phyloP scores from a whole-genome alignment of 2,113 vertebrate species.

The Phalacrocorax pelagicus region DNA sequence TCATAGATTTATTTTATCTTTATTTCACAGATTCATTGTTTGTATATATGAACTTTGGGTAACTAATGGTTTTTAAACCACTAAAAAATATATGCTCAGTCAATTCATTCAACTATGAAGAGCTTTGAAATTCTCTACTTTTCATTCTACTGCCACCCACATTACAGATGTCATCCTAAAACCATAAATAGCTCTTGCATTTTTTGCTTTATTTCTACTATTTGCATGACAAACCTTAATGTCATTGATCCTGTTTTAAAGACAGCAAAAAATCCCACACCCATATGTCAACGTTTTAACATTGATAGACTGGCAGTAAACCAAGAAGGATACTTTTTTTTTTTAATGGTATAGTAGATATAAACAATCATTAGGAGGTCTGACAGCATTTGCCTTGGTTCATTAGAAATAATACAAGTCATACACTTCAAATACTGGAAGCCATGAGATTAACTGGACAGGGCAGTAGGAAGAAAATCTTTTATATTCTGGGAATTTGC shows the following conservation, averaged over 20 bases:
- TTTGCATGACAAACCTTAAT: conserved; percentile 53
- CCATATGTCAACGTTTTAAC: background rate
- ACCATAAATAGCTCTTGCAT: background rate
- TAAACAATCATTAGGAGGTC: background rate
- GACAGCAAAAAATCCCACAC: conserved; percentile 44
- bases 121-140: conserved; percentile 49
- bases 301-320: conserved; percentile 18
- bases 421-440: background rate
- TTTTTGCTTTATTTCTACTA: conserved; percentile 50
- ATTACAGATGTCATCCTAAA: conserved; percentile 56
- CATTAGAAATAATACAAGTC: background rate
- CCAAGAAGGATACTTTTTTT: background rate
- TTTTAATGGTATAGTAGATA: background rate
- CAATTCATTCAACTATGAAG: conserved; percentile 40
- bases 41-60: background rate
- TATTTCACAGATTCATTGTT: background rate
- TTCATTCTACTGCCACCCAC: conserved; percentile 47
- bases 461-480: background rate
- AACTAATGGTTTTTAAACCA: conserved; percentile 24
- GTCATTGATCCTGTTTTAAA: conserved; percentile 49
- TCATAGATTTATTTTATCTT: background rate
- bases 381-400: background rate
- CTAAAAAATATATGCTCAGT: background rate
- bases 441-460: background rate
- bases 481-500: background rate